These are phyloP conservation scores for Drepanosiphum platanoidis DNA, from an alignment of 2,888 invertebrate genomes.

Conservation along the genomic window DNA sequence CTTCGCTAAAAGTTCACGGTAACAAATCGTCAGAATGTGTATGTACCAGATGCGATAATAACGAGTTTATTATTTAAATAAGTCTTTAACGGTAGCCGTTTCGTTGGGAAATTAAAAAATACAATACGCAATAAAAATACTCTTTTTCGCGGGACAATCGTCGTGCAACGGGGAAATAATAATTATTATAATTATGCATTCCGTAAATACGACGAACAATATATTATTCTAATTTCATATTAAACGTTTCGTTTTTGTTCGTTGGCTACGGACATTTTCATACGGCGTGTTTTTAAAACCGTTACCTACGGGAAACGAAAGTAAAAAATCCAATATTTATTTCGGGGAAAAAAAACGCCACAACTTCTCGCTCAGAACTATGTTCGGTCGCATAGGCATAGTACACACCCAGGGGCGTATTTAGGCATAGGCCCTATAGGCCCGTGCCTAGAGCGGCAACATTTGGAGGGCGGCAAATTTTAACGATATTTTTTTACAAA, in stretches of 20 bases:
- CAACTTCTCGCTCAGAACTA: too few species aligned
- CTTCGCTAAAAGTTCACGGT: neutral
- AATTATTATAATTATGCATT: neutral
- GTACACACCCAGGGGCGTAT: too few species aligned
- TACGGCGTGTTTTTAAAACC: neutral
- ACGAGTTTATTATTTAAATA: neutral
- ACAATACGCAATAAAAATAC: neutral
- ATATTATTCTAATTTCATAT: too few species aligned
- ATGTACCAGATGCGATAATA: neutral
- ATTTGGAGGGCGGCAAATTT: too few species aligned
- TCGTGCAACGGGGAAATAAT: neutral
- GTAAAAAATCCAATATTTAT: too few species aligned
- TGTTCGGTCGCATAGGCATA: too few species aligned
- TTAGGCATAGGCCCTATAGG: too few species aligned
- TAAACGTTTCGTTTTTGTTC: too few species aligned
- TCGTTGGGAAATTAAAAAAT: neutral
- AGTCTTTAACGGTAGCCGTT: neutral
- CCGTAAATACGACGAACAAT: neutral
- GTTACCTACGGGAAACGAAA: neutral
- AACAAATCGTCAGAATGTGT: neutral
- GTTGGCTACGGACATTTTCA: neutral
- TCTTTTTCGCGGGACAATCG: neutral
- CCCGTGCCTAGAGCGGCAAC: too few species aligned
- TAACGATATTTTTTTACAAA: too few species aligned
- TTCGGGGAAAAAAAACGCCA: too few species aligned